A percentile compares a stretch with the other conserved stretches of the same genome.
phyloP scores from a whole-genome alignment of 2,113 vertebrate genomes.

The Chionis minor region DNA sequence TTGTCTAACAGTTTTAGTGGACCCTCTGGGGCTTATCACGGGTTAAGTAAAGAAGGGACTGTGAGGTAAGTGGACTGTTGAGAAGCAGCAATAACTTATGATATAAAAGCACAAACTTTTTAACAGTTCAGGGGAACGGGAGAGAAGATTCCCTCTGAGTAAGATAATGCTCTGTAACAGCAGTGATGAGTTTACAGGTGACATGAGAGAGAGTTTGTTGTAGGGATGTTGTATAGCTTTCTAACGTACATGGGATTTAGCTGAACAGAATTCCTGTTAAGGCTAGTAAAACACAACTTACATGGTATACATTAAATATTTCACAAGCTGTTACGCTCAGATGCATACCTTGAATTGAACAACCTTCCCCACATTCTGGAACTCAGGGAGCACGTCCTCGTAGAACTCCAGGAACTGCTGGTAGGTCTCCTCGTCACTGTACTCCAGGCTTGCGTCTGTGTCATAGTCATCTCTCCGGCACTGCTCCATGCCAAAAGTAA shows the following conservation, averaged over 20 bases:
- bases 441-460: slow-evolving; percentile 89
- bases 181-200: neutral
- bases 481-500: slow-evolving; percentile 94
- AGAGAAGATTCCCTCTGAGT: neutral
- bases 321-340: neutral
- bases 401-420: slow-evolving; percentile 97
- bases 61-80: neutral
- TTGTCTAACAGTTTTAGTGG: neutral
- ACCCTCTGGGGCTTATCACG: neutral
- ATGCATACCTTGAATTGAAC: slow-evolving; percentile 92
- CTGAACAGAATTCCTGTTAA: neutral
- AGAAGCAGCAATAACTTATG: neutral
- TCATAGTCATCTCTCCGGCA: slow-evolving; percentile 92
- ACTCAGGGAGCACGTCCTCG: slow-evolving; percentile 91
- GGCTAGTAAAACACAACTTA: neutral
- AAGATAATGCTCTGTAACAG: neutral
- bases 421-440: slow-evolving; percentile 93
- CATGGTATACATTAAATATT: fast-evolving
- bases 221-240: neutral
- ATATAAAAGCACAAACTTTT: neutral
- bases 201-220: neutral
- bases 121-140: neutral
- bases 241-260: neutral
- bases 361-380: slow-evolving; percentile 89
- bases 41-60: neutral